A percentile compares a stretch with the other conserved stretches of the same genome.
These are phyloP conservation scores for Drosophila insularis DNA, from an alignment of 1,140 invertebrate genomes.

Conservation along the genomic window DNA sequence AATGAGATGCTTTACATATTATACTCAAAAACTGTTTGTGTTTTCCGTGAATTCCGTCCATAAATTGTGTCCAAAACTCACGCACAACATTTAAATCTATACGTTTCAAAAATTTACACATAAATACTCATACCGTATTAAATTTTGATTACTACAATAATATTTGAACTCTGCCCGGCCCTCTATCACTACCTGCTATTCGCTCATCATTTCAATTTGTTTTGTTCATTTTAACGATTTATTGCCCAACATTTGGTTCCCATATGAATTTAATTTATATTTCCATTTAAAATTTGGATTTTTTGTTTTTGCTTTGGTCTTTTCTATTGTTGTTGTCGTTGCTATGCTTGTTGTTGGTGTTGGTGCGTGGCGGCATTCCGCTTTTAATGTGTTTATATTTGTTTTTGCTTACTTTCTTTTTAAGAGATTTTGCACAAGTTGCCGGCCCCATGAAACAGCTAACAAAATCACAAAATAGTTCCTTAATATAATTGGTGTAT, in stretches of 20 bases:
- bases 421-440: conserved; percentile 6
- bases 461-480: conserved; percentile 54
- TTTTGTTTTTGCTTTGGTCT: conserved; percentile 19
- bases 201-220: conserved; percentile 27
- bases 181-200: neutral
- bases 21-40: neutral
- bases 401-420: conserved; percentile 34
- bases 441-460: conserved; percentile 57
- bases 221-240: conserved; percentile 75
- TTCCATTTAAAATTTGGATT: conserved; percentile 69
- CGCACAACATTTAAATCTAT: neutral
- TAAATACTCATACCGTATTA: conserved; percentile 54
- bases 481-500: conserved; percentile 70
- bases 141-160: conserved; percentile 66
- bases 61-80: conserved; percentile 2
- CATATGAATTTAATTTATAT: conserved; percentile 81
- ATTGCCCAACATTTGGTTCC: conserved; percentile 74
- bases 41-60: neutral
- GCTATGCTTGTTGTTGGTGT: conserved; percentile 29
- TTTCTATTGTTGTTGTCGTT: conserved; percentile 28
- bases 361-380: conserved; percentile 55
- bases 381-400: conserved; percentile 75
- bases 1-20: neutral
- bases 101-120: conserved; percentile 30
- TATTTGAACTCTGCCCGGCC: conserved; percentile 37